Evolutionary conservation across 2,888 invertebrate genomes (phyloP).

Genomic region (Sturmia bella): DNA sequence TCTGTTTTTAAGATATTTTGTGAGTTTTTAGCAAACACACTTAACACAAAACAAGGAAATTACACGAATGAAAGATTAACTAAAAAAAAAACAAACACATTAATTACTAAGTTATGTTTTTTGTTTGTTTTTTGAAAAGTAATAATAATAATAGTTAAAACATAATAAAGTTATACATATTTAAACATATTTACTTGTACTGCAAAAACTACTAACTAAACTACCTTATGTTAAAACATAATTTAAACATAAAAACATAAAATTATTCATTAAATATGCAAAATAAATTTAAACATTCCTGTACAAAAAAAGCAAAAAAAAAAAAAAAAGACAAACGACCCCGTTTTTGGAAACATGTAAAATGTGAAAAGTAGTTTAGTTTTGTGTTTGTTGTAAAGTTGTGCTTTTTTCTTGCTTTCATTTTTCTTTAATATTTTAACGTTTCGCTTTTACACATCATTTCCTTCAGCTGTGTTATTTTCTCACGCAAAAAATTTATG

Average conservation of each 20-base stretch:
- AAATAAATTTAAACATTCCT: conserved; percentile 78
- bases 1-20: conserved; percentile 63
- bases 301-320: conserved; percentile 72
- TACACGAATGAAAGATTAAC: conserved; percentile 13
- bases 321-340: conserved; percentile 30
- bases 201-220: conserved; percentile 58
- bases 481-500: conserved; percentile 1
- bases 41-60: conserved; percentile 49
- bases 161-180: conserved; percentile 56
- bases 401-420: conserved; percentile 62
- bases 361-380: conserved; percentile 30
- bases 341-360: conserved; percentile 32
- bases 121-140: conserved; percentile 42
- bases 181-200: conserved; percentile 65
- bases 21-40: conserved; percentile 49
- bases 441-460: conserved; percentile 12
- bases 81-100: conserved; percentile 11
- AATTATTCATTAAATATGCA: conserved; percentile 64
- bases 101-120: neutral
- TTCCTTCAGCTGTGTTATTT: conserved; percentile 38
- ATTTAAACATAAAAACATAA: conserved; percentile 50
- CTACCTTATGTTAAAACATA: conserved; percentile 63
- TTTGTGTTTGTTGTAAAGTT: conserved; percentile 53
- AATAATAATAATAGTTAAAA: conserved; percentile 42
- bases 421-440: conserved; percentile 57